Conservation (phyloP, 2,888 invertebrate genomes). For the Oasisia sp. region DNA sequence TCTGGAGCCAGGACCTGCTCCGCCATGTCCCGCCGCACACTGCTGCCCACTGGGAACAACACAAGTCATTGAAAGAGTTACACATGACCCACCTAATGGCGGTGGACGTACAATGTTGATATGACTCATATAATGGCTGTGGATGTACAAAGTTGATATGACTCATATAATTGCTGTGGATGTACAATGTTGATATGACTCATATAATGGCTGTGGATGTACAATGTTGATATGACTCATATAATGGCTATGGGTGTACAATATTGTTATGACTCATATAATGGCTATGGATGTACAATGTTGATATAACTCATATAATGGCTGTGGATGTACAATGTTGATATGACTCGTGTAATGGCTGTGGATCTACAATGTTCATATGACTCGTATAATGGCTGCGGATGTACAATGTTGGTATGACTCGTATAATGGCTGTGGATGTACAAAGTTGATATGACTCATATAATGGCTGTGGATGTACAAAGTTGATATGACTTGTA, state of each 20-base stretch:
- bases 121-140: too few relatives aligned
- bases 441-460: not conserved
- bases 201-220: too few relatives aligned
- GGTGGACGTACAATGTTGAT: too few relatives aligned
- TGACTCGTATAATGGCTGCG: not conserved
- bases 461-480: not conserved
- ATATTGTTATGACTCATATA: too few relatives aligned
- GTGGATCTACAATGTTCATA: not conserved
- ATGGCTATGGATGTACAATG: too few relatives aligned
- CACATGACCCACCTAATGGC: too few relatives aligned
- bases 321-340: not conserved
- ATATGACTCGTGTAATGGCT: not conserved
- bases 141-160: too few relatives aligned
- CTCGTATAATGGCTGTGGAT: not conserved
- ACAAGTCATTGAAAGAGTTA: not conserved
- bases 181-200: too few relatives aligned
- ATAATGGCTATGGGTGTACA: too few relatives aligned
- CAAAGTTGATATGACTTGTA: not conserved
- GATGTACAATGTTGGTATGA: not conserved
- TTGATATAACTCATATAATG: not conserved
- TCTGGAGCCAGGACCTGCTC: conserved; percentile 36
- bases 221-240: too few relatives aligned
- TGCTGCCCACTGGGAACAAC: not conserved
- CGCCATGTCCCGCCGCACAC: not conserved
- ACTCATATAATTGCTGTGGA: not conserved